phyloP scores from a whole-genome alignment of 2,888 invertebrate genomes.

The Geotrupes spiniger region DNA sequence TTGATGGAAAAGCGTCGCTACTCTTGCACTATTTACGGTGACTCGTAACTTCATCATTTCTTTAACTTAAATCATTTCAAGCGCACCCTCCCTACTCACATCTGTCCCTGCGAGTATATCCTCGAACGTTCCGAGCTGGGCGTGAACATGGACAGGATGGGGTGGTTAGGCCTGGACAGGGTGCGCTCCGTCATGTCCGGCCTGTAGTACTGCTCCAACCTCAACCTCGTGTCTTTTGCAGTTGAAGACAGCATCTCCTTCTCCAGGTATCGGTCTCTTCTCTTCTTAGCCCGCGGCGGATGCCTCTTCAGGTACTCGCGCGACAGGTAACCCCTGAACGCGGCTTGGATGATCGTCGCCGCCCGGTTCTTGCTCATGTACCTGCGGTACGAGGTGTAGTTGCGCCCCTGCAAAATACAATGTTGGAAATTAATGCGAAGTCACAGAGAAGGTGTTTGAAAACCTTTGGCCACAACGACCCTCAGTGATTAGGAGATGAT shows the following conservation, averaged over 20 bases:
- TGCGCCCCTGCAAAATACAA: too few species aligned
- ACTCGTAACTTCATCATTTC: too few species aligned
- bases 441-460: too few species aligned
- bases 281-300: conserved; percentile 23
- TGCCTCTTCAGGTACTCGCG: conserved; percentile 38
- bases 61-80: too few species aligned
- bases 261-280: conserved; percentile 8
- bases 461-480: too few species aligned
- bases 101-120: conserved; percentile 6
- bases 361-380: conserved; percentile 40
- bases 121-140: conserved; percentile 1
- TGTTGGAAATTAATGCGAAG: too few species aligned
- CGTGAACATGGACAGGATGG: conserved; percentile 23
- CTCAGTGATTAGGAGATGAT: too few species aligned
- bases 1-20: too few species aligned
- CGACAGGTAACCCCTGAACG: conserved; percentile 40
- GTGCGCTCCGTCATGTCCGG: conserved; percentile 48
- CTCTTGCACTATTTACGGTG: too few species aligned
- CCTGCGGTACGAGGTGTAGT: background rate
- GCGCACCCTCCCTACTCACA: too few species aligned
- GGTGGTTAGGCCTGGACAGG: conserved; percentile 13
- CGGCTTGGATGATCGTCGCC: conserved; percentile 45
- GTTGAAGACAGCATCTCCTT: conserved; percentile 43
- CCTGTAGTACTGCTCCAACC: conserved; percentile 45
- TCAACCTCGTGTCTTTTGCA: conserved; percentile 43